Evolutionary conservation across 2,113 vertebrate species (phyloP).

Genomic region (Nyctereutes procyonoides): DNA sequence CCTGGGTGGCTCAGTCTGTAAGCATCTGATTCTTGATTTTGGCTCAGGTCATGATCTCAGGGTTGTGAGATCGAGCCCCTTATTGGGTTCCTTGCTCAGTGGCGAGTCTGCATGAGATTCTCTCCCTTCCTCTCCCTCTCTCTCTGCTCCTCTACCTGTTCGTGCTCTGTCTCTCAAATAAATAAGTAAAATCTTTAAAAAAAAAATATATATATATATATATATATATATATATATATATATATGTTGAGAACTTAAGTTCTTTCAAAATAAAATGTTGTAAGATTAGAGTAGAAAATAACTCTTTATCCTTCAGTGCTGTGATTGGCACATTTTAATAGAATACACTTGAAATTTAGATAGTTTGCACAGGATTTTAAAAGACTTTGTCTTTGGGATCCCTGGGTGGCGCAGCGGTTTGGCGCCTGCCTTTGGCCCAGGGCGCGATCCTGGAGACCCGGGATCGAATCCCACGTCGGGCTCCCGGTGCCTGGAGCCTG

Average conservation of each 20-base stretch:
- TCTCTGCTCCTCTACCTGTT: not conserved
- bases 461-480: no score
- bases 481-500: no score
- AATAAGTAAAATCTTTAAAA: not conserved
- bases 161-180: not conserved
- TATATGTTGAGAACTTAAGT: not conserved
- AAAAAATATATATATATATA: not conserved
- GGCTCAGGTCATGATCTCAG: not conserved
- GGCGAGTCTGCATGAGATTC: not conserved
- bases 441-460: no score
- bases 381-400: not conserved
- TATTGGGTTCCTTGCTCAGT: no score
- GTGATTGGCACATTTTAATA: not conserved
- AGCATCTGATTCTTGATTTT: not conserved
- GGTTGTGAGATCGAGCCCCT: no score
- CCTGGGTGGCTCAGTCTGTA: not conserved
- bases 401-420: no score
- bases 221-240: not conserved
- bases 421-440: no score
- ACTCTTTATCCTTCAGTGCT: not conserved
- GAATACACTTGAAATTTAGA: not conserved
- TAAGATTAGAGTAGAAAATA: conserved; percentile 15
- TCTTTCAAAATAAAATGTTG: not conserved
- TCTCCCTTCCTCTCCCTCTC: not conserved
- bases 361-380: not conserved